Conservation (phyloP, 1,140 invertebrate genomes). For the Cepaea nemoralis region DNA sequence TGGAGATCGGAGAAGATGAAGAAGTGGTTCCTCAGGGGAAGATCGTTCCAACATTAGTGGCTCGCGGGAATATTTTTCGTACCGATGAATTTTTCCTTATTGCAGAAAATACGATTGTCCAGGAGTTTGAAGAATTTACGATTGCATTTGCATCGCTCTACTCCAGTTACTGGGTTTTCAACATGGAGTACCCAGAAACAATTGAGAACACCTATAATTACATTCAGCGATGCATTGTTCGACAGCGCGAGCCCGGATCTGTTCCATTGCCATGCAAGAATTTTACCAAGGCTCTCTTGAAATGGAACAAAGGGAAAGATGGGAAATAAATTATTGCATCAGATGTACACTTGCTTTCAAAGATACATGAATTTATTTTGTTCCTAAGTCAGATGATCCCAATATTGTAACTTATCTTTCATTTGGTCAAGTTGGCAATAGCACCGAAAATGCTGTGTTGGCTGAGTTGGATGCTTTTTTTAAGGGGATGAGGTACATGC, state of each 20-base stretch:
- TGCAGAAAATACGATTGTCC: slow-evolving; percentile 66
- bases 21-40: slow-evolving; percentile 64
- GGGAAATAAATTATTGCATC: slow-evolving; percentile 18
- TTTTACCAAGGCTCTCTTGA: slow-evolving; percentile 35
- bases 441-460: too few species aligned
- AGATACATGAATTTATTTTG: too few species aligned
- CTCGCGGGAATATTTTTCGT: slow-evolving; percentile 62
- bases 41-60: slow-evolving; percentile 66
- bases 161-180: slow-evolving; percentile 68
- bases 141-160: slow-evolving; percentile 66
- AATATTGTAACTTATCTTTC: too few species aligned
- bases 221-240: slow-evolving; percentile 55
- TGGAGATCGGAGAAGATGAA: slow-evolving; percentile 64
- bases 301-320: slow-evolving; percentile 39
- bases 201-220: slow-evolving; percentile 67
- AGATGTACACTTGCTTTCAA: too few species aligned
- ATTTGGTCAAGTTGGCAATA: too few species aligned
- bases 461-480: too few species aligned
- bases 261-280: slow-evolving; percentile 32
- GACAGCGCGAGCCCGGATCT: slow-evolving; percentile 34
- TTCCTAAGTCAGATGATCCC: too few species aligned
- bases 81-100: slow-evolving; percentile 68
- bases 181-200: slow-evolving; percentile 67
- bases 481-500: too few species aligned
- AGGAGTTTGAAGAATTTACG: slow-evolving; percentile 69